Conservation (phyloP, 2,888 invertebrate species). For the Lissonota sp. region DNA sequence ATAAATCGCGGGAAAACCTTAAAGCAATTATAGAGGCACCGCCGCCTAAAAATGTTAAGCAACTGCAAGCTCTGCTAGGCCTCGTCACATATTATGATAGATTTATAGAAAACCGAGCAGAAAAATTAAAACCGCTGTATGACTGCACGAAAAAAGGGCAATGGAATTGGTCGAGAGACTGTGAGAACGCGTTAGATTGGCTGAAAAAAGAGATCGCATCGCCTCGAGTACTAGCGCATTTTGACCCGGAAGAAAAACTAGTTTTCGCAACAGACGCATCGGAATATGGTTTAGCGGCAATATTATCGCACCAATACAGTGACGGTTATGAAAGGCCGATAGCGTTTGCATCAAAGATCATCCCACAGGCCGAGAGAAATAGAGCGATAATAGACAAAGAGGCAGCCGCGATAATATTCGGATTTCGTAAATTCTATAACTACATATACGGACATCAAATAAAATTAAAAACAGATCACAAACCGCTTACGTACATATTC, state of each 20-base stretch:
- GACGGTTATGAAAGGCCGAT: constrained; percentile 41
- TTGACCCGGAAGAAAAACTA: constrained; percentile 49
- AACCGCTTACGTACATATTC: background rate
- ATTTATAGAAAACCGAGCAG: constrained; percentile 28
- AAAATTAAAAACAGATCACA: background rate
- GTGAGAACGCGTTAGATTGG: constrained; percentile 70
- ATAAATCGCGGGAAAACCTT: constrained; percentile 62
- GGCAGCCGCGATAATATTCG: constrained; percentile 61
- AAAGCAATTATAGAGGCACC: constrained; percentile 68
- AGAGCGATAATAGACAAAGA: constrained; percentile 65
- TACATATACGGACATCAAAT: background rate
- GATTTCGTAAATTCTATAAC: constrained; percentile 45
- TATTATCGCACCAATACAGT: constrained; percentile 53
- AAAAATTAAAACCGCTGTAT: constrained; percentile 70
- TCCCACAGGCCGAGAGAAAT: constrained; percentile 45
- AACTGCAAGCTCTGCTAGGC: constrained; percentile 71
- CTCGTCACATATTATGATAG: constrained; percentile 75
- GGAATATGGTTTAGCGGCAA: constrained; percentile 51
- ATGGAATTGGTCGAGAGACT: constrained; percentile 70
- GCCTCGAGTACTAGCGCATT: constrained; percentile 59
- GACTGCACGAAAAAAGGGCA: constrained; percentile 63
- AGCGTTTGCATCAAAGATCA: constrained; percentile 23
- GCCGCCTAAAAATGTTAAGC: constrained; percentile 62
- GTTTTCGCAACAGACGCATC: constrained; percentile 59
- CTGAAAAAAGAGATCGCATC: constrained; percentile 66